Conservation (phyloP, 2,888 invertebrate genomes). For the Elysia crispata region DNA sequence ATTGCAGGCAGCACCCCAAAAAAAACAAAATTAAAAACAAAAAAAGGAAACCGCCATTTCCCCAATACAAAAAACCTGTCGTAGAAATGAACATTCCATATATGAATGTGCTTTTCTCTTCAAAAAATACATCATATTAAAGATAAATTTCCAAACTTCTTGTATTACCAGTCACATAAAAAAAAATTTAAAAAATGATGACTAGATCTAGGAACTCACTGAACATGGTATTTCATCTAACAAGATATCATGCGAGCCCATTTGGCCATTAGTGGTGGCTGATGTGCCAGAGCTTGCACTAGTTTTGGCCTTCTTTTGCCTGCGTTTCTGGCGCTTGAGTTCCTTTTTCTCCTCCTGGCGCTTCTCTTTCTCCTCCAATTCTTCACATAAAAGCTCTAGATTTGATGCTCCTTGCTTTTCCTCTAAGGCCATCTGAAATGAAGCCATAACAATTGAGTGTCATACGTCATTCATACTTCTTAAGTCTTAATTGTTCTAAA, state of each 20-base stretch:
- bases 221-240: slow-evolving; percentile 53
- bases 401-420: slow-evolving; percentile 92
- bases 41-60: too few species aligned
- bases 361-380: slow-evolving; percentile 91
- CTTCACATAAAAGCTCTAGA: slow-evolving; percentile 90
- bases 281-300: too few species aligned
- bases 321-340: slow-evolving; percentile 87
- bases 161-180: neutral
- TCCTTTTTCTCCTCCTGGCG: slow-evolving; percentile 91
- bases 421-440: slow-evolving; percentile 87
- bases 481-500: too few species aligned
- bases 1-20: too few species aligned
- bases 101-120: too few species aligned
- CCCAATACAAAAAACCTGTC: too few species aligned
- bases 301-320: slow-evolving; percentile 71
- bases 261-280: slow-evolving; percentile 54
- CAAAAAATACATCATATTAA: too few species aligned
- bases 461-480: too few species aligned
- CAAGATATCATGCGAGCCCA: slow-evolving; percentile 42
- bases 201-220: slow-evolving; percentile 44
- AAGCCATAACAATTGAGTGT: too few species aligned
- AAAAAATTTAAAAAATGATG: neutral
- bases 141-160: too few species aligned
- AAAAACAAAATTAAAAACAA: too few species aligned
- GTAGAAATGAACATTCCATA: neutral